Conservation (phyloP, 2,113 vertebrate genomes). For the Cyanoderma ruficeps region DNA sequence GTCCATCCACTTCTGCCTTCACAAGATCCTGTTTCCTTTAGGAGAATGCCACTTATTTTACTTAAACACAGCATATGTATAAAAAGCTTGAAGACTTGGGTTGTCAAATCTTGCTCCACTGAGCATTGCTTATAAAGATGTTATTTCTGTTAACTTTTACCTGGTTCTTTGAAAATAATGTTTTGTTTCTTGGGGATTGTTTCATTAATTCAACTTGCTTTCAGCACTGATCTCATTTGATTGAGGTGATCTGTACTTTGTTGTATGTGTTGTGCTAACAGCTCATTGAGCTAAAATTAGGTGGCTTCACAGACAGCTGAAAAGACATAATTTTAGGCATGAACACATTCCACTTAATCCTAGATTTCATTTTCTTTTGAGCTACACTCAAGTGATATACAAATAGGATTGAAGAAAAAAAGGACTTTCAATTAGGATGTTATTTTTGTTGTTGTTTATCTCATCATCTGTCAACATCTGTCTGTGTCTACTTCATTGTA, state of each 20-base stretch:
- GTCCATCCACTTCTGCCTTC: slow-evolving; percentile 4
- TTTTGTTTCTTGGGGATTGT: slow-evolving; percentile 27
- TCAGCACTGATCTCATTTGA: slow-evolving; percentile 20
- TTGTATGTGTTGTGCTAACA: background rate
- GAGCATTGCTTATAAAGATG: background rate
- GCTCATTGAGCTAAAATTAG: slow-evolving; percentile 55
- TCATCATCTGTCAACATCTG: background rate
- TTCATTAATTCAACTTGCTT: slow-evolving; percentile 34
- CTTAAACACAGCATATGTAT: background rate
- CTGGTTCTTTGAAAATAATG: background rate
- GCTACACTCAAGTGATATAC: background rate
- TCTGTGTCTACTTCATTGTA: slow-evolving; percentile 72
- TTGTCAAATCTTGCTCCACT: background rate
- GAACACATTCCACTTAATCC: slow-evolving; percentile 13
- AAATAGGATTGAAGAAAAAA: background rate
- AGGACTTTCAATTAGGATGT: background rate
- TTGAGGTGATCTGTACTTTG: slow-evolving; percentile 5
- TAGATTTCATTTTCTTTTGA: slow-evolving; percentile 6
- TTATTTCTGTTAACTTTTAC: slow-evolving; percentile 22
- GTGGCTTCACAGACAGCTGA: slow-evolving; percentile 14
- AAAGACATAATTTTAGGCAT: slow-evolving; percentile 6
- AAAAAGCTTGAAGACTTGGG: background rate
- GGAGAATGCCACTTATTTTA: slow-evolving; percentile 4
- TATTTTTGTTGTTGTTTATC: background rate
- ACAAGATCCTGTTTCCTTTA: background rate